phyloP scores from a whole-genome alignment of 2,113 vertebrate species.

The Lophochroa leadbeateri region DNA sequence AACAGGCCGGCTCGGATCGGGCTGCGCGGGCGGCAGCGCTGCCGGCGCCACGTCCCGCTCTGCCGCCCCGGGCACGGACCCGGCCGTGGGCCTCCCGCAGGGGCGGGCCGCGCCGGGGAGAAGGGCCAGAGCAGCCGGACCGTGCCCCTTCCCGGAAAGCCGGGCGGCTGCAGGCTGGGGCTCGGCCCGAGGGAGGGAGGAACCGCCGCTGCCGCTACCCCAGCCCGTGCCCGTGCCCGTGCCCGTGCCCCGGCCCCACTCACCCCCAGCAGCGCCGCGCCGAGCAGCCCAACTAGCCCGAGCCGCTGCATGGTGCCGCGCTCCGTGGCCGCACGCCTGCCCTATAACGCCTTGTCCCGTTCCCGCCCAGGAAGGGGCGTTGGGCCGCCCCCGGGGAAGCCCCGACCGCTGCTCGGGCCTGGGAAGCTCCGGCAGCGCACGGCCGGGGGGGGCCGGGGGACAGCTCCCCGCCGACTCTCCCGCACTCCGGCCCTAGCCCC shows the following conservation, averaged over 20 bases:
- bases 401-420: neutral
- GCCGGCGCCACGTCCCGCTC: neutral
- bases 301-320: neutral
- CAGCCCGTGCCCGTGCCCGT: neutral
- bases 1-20: neutral
- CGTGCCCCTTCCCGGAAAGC: neutral
- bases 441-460: neutral
- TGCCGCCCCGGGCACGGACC: neutral
- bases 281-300: neutral
- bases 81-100: neutral
- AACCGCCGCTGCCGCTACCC: neutral
- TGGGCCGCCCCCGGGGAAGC: neutral
- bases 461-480: no score
- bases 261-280: neutral
- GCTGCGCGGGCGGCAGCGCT: neutral
- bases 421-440: neutral
- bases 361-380: slow-evolving; percentile 55
- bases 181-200: no score
- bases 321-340: neutral
- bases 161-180: neutral
- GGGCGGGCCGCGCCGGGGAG: neutral
- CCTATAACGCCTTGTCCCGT: neutral
- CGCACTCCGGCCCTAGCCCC: no score
- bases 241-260: neutral
- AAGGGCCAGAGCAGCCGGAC: neutral